Evolutionary conservation across 2,888 invertebrate species (phyloP), one percentile per base, ranked within the genome.

Genomic region (Drosophila merina): DNA sequence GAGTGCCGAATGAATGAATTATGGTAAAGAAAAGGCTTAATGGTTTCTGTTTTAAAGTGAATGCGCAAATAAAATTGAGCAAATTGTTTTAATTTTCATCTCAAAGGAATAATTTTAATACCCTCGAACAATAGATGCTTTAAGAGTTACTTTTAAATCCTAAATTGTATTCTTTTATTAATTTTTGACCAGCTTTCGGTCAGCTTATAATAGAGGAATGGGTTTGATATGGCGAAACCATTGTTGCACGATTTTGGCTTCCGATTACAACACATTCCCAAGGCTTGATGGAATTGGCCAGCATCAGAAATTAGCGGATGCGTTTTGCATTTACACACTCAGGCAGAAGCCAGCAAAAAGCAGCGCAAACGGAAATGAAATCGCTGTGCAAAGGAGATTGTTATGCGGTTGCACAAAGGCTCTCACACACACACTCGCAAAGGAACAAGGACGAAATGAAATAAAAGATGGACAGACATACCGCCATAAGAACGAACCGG

Each of bases 341-440:
- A 36, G 44, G 26, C 45, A 57, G 33, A 59, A 20, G 48, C 31
- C 28, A 31, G 59, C 30, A 30, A 52, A 68, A 83, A 66, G 51
- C 54, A 71, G 71, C 52, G 40, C 74, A 71, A 76, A 57, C 85
- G 87, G 85, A 82, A 82, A 82, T 82, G 82, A 86, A 82, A 84
- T 82, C 78, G 81, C 72, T 85, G 82, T 73, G 85, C 71, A 76
- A 81, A 78, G 79, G 76, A 84, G 87, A 79, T 81, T 86, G 85
- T 86, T 82, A 71, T 73, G 64, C 73, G 77, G 77, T 77, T 73
- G 72, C 73, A 82, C 82, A 86, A 86, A 78, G 81, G 72, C 78
- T 49, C 59, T 50, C 20, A 25, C 8, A 30, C 3, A 31, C 54
- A 30, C 50, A 48, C 26, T n/a, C 8, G 26, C 30, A 60, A 33